These are phyloP conservation scores for Saimiri boliviensis DNA, from an alignment of 2,113 vertebrate species.

Conservation along the genomic window DNA sequence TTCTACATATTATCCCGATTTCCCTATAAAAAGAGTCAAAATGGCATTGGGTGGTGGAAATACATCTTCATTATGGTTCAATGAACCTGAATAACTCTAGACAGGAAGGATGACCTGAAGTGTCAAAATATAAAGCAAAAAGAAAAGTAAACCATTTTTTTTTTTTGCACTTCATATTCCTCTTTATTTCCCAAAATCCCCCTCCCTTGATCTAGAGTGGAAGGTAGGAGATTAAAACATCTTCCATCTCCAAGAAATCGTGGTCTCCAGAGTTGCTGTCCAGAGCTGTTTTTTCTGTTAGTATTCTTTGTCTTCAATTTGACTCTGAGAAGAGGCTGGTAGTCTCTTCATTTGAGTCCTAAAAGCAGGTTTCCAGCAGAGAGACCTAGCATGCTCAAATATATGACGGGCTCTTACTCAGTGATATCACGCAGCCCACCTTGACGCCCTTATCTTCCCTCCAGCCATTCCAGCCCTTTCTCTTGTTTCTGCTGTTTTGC, in stretches of 20 bases:
- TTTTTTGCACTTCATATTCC: neutral
- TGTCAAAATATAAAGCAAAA: no score
- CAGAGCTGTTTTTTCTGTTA: no score
- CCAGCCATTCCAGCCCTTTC: neutral
- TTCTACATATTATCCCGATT: neutral
- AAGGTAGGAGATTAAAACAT: no score
- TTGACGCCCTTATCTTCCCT: neutral
- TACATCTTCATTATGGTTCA: no score
- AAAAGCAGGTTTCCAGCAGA: neutral
- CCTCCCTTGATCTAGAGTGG: neutral
- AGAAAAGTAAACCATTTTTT: no score
- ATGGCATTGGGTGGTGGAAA: no score
- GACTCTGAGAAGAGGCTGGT: neutral
- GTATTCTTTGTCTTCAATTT: rapidly evolving
- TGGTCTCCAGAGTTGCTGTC: rapidly evolving
- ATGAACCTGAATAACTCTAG: no score
- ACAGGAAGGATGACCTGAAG: no score
- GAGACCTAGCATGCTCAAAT: rapidly evolving
- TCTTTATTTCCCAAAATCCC: neutral
- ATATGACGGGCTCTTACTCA: neutral
- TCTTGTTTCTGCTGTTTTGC: no score
- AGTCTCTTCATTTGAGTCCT: neutral
- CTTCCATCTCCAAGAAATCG: neutral
- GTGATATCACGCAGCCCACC: rapidly evolving
- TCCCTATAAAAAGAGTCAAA: neutral